Conservation (phyloP, 2,113 vertebrate genomes). For the Gasterosteus aculeatus region DNA sequence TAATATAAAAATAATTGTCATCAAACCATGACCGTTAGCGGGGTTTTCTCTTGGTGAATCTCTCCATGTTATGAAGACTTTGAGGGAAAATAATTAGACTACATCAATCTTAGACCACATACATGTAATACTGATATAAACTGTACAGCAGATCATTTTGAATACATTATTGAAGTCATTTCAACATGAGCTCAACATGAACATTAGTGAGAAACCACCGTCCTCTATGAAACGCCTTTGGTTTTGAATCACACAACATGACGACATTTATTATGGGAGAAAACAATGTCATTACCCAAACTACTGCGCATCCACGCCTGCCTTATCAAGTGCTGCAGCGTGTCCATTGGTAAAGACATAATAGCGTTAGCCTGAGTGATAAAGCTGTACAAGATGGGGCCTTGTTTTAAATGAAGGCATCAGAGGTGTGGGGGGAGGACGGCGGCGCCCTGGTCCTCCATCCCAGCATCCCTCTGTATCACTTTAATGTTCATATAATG, state of each 20-base stretch:
- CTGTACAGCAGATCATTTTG: neutral
- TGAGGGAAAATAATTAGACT: neutral
- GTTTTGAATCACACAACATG: neutral
- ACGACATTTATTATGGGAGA: slow-evolving; percentile 2
- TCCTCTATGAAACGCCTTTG: neutral
- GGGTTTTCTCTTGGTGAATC: neutral
- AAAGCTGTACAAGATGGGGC: slow-evolving; percentile 45
- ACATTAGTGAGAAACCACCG: neutral
- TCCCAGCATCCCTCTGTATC: slow-evolving; percentile 80
- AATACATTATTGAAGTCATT: neutral
- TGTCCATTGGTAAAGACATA: slow-evolving; percentile 21
- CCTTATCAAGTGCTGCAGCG: slow-evolving; percentile 10
- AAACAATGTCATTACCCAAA: slow-evolving; percentile 17
- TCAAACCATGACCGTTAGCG: neutral
- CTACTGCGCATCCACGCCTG: neutral
- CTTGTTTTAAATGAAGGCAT: slow-evolving; percentile 65
- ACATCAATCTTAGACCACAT: neutral
- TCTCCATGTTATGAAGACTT: neutral
- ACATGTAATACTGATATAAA: neutral
- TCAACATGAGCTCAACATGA: neutral
- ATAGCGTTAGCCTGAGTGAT: slow-evolving; percentile 43
- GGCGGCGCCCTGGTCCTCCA: slow-evolving; percentile 61
- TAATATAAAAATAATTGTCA: neutral
- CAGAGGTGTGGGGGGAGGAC: slow-evolving; percentile 50
- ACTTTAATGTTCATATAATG: slow-evolving; percentile 88